These are phyloP conservation scores for Diglossa cyanea DNA, from an alignment of 2,797 vertebrate species.

Conservation along the genomic window DNA sequence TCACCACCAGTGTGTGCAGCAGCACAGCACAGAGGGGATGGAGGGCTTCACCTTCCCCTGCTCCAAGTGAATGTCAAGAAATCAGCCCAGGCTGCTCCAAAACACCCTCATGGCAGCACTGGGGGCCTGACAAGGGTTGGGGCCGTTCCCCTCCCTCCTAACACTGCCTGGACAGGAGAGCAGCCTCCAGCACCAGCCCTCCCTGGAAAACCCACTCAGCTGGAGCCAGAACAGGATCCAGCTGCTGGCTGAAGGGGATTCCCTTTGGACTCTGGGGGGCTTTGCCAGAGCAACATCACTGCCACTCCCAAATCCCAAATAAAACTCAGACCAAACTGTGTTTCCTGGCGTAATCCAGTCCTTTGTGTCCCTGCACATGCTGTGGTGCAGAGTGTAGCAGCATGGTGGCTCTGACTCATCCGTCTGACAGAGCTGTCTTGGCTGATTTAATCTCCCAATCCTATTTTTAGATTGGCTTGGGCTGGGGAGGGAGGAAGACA, in stretches of 20 bases:
- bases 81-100: background rate
- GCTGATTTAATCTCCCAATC: background rate
- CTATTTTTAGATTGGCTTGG: background rate
- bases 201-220: background rate
- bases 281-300: background rate
- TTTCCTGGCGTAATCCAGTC: rapidly evolving
- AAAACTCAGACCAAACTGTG: background rate
- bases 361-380: background rate
- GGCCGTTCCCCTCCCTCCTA: rapidly evolving
- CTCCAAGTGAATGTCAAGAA: background rate
- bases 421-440: background rate
- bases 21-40: background rate
- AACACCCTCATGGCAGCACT: background rate
- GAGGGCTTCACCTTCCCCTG: background rate
- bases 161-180: background rate
- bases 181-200: background rate
- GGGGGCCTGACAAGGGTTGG: rapidly evolving
- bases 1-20: rapidly evolving
- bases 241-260: background rate
- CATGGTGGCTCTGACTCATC: background rate
- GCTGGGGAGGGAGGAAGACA: background rate
- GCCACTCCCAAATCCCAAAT: background rate
- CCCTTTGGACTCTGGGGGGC: background rate
- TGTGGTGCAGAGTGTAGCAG: background rate
- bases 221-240: background rate